Base-by-base conservation (phyloP, 2,888 invertebrate species). In the Ophraella communa region DNA sequence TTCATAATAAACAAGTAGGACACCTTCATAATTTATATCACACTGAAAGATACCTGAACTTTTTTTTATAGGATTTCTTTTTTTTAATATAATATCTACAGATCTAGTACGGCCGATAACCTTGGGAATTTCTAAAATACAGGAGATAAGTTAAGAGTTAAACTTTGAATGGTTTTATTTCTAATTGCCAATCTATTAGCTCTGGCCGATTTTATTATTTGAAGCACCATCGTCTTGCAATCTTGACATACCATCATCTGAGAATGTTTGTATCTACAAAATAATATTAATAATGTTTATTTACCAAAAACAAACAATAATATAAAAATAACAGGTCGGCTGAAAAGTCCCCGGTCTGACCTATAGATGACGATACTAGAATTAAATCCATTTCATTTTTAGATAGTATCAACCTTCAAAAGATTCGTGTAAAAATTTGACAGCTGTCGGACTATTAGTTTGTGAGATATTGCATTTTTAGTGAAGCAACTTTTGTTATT, bases 201-300 rank as follows among this genome's bases (percentile, higher is more conserved):
- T 80, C 91, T 89, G 71, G 93, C 93, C 20, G 95, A 93, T 83
- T 94, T 91, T 80, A 96, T 95, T 80, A 96, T 95, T 84, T 95
- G 94, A 75, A 95, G 88, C 65, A 96, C 93, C 91, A 96, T 93
- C 66, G 93, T 91, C 81, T 94, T 94, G 85, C 96, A 97, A 85
- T 96, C 96, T 81, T 93, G 92, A 81, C 96, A 97, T 52, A 96
- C 95, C 67, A 91, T 90, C 91, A 95, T 94, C 78, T 92, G 89
- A 71, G 74, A 71, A 53, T 75, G 74, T 62, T 73, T 75, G 42
- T 91, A 83, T 18, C 65, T 64, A 35, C 0, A 57, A 57, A 14
- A 39, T 7, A 11, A 35, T 35, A n/a, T 35, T 35, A 1, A 35
- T 4, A 30, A 10, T 30, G n/a, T 24, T 24, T 24, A 24, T 24